A percentile compares a stretch with the other conserved stretches of the same genome.
Evolutionary conservation across 2,113 vertebrate species (phyloP).

Genomic region (Epinephelus lanceolatus): DNA sequence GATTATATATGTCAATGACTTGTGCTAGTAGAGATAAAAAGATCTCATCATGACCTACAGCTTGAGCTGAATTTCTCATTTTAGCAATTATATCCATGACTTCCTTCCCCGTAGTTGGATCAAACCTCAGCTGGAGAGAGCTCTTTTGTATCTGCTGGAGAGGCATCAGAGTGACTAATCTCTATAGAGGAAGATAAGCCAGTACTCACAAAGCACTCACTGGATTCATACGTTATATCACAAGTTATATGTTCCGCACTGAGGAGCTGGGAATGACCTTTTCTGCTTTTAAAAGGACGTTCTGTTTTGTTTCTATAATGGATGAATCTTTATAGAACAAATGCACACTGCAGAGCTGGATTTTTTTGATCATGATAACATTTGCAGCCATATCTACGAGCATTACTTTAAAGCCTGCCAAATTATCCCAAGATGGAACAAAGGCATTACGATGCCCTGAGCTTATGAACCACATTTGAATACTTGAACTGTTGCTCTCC

Average conservation of each 20-base stretch:
- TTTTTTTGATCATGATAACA: slow-evolving; percentile 6
- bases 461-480: slow-evolving; percentile 3
- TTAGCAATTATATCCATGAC: slow-evolving; percentile 65
- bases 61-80: slow-evolving; percentile 57
- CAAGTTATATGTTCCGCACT: slow-evolving; percentile 19
- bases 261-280: slow-evolving; percentile 17
- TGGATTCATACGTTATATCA: slow-evolving; percentile 39
- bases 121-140: slow-evolving; percentile 45
- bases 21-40: slow-evolving; percentile 47
- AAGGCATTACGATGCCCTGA: slow-evolving; percentile 14
- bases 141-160: slow-evolving; percentile 57
- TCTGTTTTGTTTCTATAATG: slow-evolving; percentile 15
- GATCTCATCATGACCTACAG: slow-evolving; percentile 61
- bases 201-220: slow-evolving; percentile 54
- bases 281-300: slow-evolving; percentile 38
- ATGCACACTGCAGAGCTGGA: slow-evolving; percentile 6
- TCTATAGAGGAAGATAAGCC: slow-evolving; percentile 62
- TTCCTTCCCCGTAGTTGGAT: slow-evolving; percentile 50
- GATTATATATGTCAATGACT: slow-evolving; percentile 61
- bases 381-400: neutral
- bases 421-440: slow-evolving; percentile 24
- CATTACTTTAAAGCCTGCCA: neutral
- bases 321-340: slow-evolving; percentile 16
- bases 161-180: slow-evolving; percentile 69
- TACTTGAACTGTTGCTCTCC: slow-evolving; percentile 33